Evolutionary conservation across 1,140 invertebrate genomes (phyloP), one percentile per base, ranked within the genome.

Genomic region (Aporrectodea caliginosa): DNA sequence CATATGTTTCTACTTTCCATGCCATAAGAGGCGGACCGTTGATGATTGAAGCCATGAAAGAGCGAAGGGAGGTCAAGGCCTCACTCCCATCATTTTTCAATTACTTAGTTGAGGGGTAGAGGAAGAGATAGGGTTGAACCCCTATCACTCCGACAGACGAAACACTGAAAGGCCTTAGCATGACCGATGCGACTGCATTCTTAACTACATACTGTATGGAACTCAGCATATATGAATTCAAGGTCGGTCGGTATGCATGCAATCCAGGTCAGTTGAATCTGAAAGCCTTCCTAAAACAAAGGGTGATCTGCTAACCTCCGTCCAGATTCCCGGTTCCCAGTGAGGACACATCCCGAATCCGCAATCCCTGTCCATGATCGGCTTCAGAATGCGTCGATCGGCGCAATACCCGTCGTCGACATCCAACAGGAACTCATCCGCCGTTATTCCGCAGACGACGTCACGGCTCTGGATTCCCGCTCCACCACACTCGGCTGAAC

Each of bases 391-490:
- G 16, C 92, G 92, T 0, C 92, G 92, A 84, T 93, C 92, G 83
- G 91, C 91, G 86, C 93, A 94, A 14, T 93, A 84, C 58, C 88
- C 91, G 79, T 90, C 90, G 78, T 93, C 91, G 16, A 94, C 87
- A 82, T 89, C 86, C 88, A 90, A 86, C 35, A 90, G 91, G 1
- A 88, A 88, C 81, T 92, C 92, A 77, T 90, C 86, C 1, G 91
- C 83, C 70, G 85, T 84, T 16, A 92, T 93, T 83, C 92, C 94
- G 87, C 95, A 97, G 84, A 94, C 93, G 58, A 96, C 88, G 82
- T 93, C 93, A 82, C 94, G 90, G 84, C 94, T 94, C 87, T 94
- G 93, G 71, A 93, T 91, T 0, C 94, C 94, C 43, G 90, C 87
- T 70, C 90, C 88, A 76, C 91, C 92, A 85, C 94, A 96, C 1